Evolutionary conservation across 2,888 invertebrate species (phyloP), one percentile per base, ranked within the genome.

Genomic region (Suillia variegata): DNA sequence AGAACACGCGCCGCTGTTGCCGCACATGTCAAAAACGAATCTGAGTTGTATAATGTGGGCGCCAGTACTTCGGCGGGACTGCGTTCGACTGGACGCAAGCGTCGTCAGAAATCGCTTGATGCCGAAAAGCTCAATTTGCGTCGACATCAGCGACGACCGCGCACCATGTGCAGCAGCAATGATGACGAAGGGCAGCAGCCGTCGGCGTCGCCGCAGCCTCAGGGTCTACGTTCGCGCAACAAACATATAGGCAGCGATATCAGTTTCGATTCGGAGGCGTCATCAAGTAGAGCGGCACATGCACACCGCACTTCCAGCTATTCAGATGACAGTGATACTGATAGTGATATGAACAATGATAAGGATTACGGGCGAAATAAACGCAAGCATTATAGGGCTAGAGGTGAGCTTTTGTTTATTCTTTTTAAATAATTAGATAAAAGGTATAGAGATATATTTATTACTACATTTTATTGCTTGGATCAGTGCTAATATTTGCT

Each of bases 51-150:
- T 26, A 73, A 73, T 60, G 63, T 78, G 67, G 79, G 79, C 1
- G 76, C 79, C 53, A 76, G 76, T 50, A 76, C 80, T 4, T 80
- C 80, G 55, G 71, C 75, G 0, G 80, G 80, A 0, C 58, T 79
- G 1, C 69, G 73, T 24, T 72, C 78, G 20, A 71, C 62, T 4
- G 56, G 71, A 1, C 71, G 71, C 21, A 74, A 71, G 24, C 70
- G 67, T 59, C 67, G 74, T 67, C 70, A 67, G 21, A 58, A 52
- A 34, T 53, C 56, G 15, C 55, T 56, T n/a, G 62, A 66, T 33
- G 58, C 55, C 52, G 62, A 62, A 53, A 70, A 57, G 61, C 64
- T 8, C 62, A 67, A 18, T 22, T 18, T 54, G n/a, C 50, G 45
- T 8, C 34, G 45, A 15, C 49, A 26, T 17, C 53, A 49, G 10